Base-by-base conservation (phyloP, 2,113 vertebrate species). In the Lepisosteus osseus region DNA sequence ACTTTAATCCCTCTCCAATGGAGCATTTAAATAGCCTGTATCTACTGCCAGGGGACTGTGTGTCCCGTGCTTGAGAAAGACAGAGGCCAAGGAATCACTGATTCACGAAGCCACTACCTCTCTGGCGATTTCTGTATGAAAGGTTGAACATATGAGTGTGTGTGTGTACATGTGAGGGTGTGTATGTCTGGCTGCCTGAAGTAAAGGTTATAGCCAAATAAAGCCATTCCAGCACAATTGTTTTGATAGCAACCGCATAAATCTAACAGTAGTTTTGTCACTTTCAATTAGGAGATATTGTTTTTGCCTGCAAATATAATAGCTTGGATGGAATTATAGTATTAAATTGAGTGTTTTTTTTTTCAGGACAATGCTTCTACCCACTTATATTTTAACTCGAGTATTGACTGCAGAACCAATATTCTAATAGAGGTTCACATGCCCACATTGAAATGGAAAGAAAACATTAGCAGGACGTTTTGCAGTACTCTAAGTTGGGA, bases 1-100 rank as follows among this genome's bases (percentile, higher is more conserved):
- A 99, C 97, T 98, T 98, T 99, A 98, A 99, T 99, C 96, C 94
- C 97, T 99, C 95, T 99, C 96, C 97, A 99, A 98, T 97, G 97
- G 95, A 99, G 96, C 97, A 98, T 99, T 98, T 99, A 99, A 99
- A 99, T 97, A 95, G 96, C 94, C 95, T 98, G 93, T 90, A 88
- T 91, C 81, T 93, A 85, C 87, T 91, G 89, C 89, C 85, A 81
- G 71, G 88, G 82, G 86, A 90, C 88, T 82, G 77, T 80, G 78
- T 82, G 89, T 84, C 84, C 84, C 81, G 75, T 77, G 79, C 83
- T 74, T 84, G 79, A 72, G 84, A 79, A 72, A 72, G 79, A 83
- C 82, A 88, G 85, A 83, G 88, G 86, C 74, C 84, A 74, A 42
- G 67, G 73, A 75, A 77, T 79, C 78, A 84, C 68, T 78, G 84